A percentile compares a stretch with the other conserved stretches of the same genome.
Conservation (phyloP, 1,140 invertebrate species). For the Diorhabda elongata region DNA sequence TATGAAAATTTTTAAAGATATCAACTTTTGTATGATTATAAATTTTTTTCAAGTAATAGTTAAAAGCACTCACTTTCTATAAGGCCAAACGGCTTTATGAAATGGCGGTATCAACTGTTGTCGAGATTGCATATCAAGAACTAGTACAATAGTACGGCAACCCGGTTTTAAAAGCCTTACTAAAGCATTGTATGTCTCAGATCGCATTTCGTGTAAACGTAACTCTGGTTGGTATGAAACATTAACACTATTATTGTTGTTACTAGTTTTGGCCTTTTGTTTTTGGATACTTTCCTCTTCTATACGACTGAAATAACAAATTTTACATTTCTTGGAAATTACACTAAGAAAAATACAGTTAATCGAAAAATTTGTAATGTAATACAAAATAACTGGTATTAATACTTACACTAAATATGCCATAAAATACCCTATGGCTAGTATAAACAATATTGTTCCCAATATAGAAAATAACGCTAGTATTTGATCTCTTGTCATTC, state of each 20-base stretch:
- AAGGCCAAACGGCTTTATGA: conserved; percentile 91
- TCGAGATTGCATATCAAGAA: conserved; percentile 85
- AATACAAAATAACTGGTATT: background rate
- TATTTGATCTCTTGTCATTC: conserved; percentile 75
- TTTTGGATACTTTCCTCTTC: conserved; percentile 76
- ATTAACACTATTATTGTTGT: conserved; percentile 47
- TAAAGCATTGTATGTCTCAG: conserved; percentile 93
- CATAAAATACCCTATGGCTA: conserved; percentile 81
- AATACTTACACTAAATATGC: conserved; percentile 75
- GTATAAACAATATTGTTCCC: conserved; percentile 75
- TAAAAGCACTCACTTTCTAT: conserved; percentile 75
- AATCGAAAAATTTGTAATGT: too few relatives aligned
- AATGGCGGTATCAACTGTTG: conserved; percentile 83
- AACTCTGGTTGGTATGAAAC: conserved; percentile 59
- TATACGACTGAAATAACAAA: conserved; percentile 41
- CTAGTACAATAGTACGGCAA: conserved; percentile 85
- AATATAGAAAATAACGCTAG: conserved; percentile 78
- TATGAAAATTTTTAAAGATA: too few relatives aligned
- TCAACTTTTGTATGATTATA: too few relatives aligned
- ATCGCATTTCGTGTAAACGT: conserved; percentile 84
- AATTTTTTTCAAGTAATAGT: background rate
- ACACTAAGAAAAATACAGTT: too few relatives aligned
- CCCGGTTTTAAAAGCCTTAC: conserved; percentile 91
- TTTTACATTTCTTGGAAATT: too few relatives aligned
- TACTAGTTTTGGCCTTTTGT: conserved; percentile 51